Evolutionary conservation across 2,888 invertebrate genomes (phyloP), one percentile per base, ranked within the genome.

Genomic region (Labia minor): DNA sequence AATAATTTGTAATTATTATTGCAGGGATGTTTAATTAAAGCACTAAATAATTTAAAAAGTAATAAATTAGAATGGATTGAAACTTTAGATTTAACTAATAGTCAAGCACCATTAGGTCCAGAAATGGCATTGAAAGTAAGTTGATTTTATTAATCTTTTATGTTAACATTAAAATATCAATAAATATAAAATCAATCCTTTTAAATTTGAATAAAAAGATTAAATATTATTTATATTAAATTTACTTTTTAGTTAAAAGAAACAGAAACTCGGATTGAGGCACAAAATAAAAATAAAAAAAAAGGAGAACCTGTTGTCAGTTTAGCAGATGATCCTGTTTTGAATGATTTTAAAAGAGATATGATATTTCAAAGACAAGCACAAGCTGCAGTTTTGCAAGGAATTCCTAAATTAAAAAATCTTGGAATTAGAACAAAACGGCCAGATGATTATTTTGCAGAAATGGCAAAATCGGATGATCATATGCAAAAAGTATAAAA

Each of bases 391-490:
- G 92, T 92, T 0, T 72, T 93, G 21, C 86, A 90, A 70, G 92
- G 89, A 0, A 83, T 98, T 19, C 86, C 86, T 63, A 84, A 84
- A 71, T 79, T 99, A 8, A 89, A 92, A 69, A 83, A 85, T 49
- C 76, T 92, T 3, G 86, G 86, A 19, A 79, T 96, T 63, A 81
- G 85, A 0, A 95, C 94, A 0, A 88, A 86, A 74, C 83, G 91
- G 78, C 99, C 99, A 0, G 91, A 92, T 67, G 98, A 98, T 78
- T 99, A 95, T 77, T 98, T 96, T 79, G 99, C 98, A 0, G 94
- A 99, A 82, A 99, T 99, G 99, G 95, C 94, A 0, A 99, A 99
- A 78, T 83, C 92, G 14, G 99, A 99, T 79, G 86, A 85, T 33
- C 99, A 99, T 74, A 99, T 99, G 99, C 94, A 95, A 74, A 96